These are phyloP conservation scores for Atta texana DNA, from an alignment of 1,140 invertebrate species.

Conservation along the genomic window DNA sequence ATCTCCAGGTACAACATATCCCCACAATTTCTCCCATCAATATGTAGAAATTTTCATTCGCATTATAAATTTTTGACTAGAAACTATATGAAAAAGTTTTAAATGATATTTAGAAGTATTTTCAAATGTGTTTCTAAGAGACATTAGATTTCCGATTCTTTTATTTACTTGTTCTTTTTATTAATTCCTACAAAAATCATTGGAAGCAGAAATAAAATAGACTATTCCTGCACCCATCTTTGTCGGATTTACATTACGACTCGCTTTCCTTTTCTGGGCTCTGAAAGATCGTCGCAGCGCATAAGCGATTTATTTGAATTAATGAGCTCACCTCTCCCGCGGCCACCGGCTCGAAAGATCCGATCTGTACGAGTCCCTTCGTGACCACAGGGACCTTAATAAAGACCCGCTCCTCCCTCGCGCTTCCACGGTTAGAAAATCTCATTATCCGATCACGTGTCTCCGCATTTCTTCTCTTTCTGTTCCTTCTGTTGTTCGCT, in stretches of 20 bases:
- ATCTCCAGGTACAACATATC: too few relatives aligned
- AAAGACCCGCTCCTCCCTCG: constrained; percentile 65
- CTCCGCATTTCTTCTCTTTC: constrained; percentile 41
- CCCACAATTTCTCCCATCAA: too few relatives aligned
- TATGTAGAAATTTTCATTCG: background rate
- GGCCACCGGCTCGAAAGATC: constrained; percentile 77
- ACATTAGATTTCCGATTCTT: background rate
- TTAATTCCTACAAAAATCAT: constrained; percentile 49
- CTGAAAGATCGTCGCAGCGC: constrained; percentile 80
- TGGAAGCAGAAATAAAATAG: constrained; percentile 73
- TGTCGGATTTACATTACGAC: constrained; percentile 78
- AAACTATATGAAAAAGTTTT: background rate
- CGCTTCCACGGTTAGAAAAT: constrained; percentile 77
- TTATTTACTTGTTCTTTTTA: background rate
- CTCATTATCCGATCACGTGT: constrained; percentile 74
- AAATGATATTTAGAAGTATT: background rate
- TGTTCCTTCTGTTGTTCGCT: constrained; percentile 22
- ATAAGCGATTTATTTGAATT: constrained; percentile 85
- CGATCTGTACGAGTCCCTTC: constrained; percentile 74
- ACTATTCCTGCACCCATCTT: constrained; percentile 79
- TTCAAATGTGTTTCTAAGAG: background rate
- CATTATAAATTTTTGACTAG: background rate
- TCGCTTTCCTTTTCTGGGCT: constrained; percentile 61
- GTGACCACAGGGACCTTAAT: constrained; percentile 77
- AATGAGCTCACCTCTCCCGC: constrained; percentile 80